Conservation (phyloP, 2,797 vertebrate genomes). For the Myoxocephalus aenaeus region DNA sequence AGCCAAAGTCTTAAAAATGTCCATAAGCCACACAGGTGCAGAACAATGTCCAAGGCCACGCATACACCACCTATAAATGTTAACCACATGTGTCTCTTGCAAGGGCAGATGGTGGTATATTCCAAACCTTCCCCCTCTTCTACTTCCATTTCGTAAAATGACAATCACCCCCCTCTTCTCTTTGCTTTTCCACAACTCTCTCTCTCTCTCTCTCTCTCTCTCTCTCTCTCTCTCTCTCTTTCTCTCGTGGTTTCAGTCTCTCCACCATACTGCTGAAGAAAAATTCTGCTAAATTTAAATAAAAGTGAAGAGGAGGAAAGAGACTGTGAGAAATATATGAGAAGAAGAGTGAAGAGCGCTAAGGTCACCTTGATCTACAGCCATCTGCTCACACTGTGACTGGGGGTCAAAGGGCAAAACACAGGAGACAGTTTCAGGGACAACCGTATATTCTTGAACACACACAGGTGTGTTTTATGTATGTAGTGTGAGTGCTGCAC, state of each 20-base stretch:
- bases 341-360: conserved; percentile 47
- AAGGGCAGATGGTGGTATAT: conserved; percentile 20
- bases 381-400: conserved; percentile 30
- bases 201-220: conserved; percentile 2
- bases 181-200: not conserved
- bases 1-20: conserved; percentile 20
- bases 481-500: not conserved
- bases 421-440: conserved; percentile 55
- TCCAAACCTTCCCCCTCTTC: conserved; percentile 24
- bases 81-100: conserved; percentile 49
- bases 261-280: not conserved
- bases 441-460: conserved; percentile 15
- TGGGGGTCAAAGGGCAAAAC: conserved; percentile 51
- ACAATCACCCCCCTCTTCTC: not conserved
- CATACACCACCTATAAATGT: conserved; percentile 49
- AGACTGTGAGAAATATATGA: conserved; percentile 41
- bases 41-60: conserved; percentile 18
- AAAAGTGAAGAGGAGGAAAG: conserved; percentile 22
- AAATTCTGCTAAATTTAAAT: not conserved
- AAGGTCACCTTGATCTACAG: conserved; percentile 66
- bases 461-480: conserved; percentile 29
- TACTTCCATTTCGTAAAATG: conserved; percentile 45
- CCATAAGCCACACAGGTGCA: conserved; percentile 32
- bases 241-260: conserved; percentile 3
- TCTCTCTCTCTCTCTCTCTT: not conserved